Evolutionary conservation across 2,113 vertebrate genomes (phyloP).

Genomic region (Progne subis): DNA sequence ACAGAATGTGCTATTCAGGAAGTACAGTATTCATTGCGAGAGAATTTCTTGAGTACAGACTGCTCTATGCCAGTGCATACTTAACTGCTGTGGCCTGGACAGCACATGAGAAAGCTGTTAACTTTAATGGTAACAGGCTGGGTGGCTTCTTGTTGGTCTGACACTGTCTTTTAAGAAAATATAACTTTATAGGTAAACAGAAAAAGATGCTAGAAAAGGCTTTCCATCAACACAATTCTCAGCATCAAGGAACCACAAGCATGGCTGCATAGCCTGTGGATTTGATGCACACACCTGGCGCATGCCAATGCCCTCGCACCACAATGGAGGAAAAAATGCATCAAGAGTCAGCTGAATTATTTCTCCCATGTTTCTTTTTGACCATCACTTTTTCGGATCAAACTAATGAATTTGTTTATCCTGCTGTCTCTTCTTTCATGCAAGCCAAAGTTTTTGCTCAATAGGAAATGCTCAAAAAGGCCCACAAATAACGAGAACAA

Average conservation of each 20-base stretch:
- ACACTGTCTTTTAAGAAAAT: neutral
- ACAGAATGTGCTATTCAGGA: neutral
- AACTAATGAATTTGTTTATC: neutral
- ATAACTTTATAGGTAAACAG: neutral
- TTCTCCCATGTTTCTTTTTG: neutral
- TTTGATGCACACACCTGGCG: neutral
- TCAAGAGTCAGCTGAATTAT: neutral
- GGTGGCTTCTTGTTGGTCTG: neutral
- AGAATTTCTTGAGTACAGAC: neutral
- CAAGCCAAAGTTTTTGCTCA: neutral
- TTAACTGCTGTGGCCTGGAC: neutral
- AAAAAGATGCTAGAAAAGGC: neutral
- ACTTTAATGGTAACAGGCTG: neutral
- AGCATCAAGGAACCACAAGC: neutral
- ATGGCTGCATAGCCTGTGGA: neutral
- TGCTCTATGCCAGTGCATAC: neutral
- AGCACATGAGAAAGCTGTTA: neutral
- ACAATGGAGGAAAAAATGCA: fast-evolving
- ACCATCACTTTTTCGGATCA: neutral
- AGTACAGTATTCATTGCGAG: neutral
- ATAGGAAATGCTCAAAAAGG: neutral
- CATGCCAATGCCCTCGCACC: neutral
- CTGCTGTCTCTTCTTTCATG: neutral
- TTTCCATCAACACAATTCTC: neutral
- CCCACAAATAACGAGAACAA: neutral